These are phyloP conservation scores for Amphimallon solstitiale DNA, from an alignment of 2,888 invertebrate genomes.

Conservation along the genomic window DNA sequence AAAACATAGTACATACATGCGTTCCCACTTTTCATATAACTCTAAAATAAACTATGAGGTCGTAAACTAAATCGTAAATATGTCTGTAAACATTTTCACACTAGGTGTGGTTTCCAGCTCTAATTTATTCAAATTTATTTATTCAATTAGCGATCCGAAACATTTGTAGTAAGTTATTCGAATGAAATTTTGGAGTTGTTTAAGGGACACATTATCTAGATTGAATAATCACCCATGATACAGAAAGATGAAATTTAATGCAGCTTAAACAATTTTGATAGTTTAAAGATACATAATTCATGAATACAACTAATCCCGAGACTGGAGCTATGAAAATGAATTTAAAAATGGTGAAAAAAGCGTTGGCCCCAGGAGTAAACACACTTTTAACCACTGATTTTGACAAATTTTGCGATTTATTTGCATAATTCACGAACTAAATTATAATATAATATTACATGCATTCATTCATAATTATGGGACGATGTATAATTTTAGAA, in stretches of 20 bases:
- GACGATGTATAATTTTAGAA: too few relatives aligned
- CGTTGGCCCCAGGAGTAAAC: too few relatives aligned
- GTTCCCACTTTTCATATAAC: background rate
- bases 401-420: too few relatives aligned
- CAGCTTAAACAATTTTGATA: slow-evolving; percentile 1
- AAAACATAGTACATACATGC: background rate
- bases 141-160: slow-evolving; percentile 5
- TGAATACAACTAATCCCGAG: background rate
- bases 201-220: background rate
- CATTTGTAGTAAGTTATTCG: background rate
- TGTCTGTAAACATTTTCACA: slow-evolving; percentile 2
- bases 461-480: background rate
- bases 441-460: background rate
- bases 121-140: slow-evolving; percentile 11
- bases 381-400: too few relatives aligned
- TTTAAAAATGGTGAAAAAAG: too few relatives aligned
- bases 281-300: background rate
- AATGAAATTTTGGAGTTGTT: background rate
- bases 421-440: background rate
- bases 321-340: too few relatives aligned
- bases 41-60: slow-evolving; percentile 2
- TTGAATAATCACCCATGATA: background rate
- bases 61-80: slow-evolving; percentile 8
- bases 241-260: background rate
- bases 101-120: background rate